Evolutionary conservation across 92 coral and sea anemone species (phyloP), one percentile per base, ranked within the genome.

Genomic region (Scolanthus callimorphus): DNA sequence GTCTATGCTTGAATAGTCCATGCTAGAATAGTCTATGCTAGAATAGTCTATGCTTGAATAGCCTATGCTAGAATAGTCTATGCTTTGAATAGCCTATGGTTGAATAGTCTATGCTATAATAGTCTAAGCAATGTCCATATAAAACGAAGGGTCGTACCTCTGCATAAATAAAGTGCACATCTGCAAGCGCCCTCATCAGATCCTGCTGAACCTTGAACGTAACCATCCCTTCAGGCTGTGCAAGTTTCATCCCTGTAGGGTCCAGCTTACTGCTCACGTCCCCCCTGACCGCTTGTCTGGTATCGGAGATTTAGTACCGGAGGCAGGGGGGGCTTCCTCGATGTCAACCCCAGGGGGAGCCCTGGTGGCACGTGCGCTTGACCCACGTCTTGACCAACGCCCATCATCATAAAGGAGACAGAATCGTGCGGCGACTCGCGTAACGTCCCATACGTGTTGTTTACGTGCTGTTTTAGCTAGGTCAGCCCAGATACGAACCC

Each of bases 401-500:
- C 86, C 88, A 56, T 92, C 90, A 4, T 92, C 98, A 25, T 92
- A 92, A 19, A 92, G 82, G 51, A 92, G 78, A 41, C 98, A 92
- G 67, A 92, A 92, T 23, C 98, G 81, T 28, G 96, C 98, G 8
- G 98, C 98, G 22, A 88, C 98, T 20, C 98, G 85, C 0, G 96
- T 95, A 11, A 88, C 98, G 59, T 92, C 98, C 98, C 98, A 92
- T 13, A 92, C 91, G 37, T 88, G 86, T 41, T 92, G 98, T 60
- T 92, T 92, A 17, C 98, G 89, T 13, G 96, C 98, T 26, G 96
- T 92, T 68, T 92, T 92, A 9, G 90, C 85, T 9, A 92, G 83
- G 24, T 92, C 98, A 20, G 96, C 98, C 98, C 98, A 92, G 57
- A 92, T 92, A 52, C 92, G 94, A 54, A 81, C 89, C 59, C 98